Percentiles rank a stretch among this genome's conserved stretches.
Evolutionary conservation across 2,113 vertebrate genomes (phyloP).

Genomic region (Uria lomvia): DNA sequence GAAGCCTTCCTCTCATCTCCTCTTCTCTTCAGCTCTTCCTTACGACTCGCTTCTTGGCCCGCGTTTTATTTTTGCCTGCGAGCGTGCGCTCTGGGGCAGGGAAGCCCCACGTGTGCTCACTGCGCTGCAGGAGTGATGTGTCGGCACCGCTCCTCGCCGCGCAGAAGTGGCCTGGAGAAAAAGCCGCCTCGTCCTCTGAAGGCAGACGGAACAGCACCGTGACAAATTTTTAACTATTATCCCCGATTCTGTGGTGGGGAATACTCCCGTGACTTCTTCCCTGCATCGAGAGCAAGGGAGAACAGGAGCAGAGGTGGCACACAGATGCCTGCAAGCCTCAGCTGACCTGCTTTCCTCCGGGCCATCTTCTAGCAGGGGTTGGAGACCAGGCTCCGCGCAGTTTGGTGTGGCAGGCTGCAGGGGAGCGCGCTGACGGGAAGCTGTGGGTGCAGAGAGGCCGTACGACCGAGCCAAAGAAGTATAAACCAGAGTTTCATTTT

Average conservation of each 20-base stretch:
- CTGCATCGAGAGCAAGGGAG: neutral
- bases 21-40: neutral
- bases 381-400: neutral
- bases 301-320: neutral
- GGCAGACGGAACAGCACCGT: neutral
- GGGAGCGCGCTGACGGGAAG: neutral
- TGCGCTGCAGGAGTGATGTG: neutral
- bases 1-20: conserved; percentile 8
- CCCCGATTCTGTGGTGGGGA: fast-evolving
- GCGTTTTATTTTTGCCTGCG: neutral
- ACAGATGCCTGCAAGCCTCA: neutral
- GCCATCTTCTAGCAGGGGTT: fast-evolving
- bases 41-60: neutral
- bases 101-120: neutral
- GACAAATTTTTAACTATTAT: neutral
- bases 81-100: neutral
- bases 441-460: neutral
- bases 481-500: neutral
- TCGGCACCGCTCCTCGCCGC: fast-evolving
- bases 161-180: neutral
- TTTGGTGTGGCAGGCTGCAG: neutral
- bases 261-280: neutral
- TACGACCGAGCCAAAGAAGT: neutral
- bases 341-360: neutral
- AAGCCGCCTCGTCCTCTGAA: fast-evolving